A percentile compares a stretch with the other conserved stretches of the same genome.
Conservation (phyloP, 2,797 vertebrate species). For the Cynopterus sphinx region DNA sequence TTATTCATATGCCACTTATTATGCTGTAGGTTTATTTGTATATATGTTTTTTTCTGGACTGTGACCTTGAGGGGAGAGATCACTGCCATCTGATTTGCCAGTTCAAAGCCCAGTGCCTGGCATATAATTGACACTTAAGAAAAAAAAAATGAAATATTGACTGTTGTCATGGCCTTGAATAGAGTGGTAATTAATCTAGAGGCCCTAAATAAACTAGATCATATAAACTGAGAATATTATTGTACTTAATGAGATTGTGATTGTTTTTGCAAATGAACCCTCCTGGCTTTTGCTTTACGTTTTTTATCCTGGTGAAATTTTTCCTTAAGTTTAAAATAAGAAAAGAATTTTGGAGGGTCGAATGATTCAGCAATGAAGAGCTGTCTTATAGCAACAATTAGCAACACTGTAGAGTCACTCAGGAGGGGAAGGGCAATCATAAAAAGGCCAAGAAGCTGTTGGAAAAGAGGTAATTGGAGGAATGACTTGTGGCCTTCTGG, state of each 20-base stretch:
- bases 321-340: constrained; percentile 33
- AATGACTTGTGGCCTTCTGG: not conserved
- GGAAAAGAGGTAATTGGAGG: not conserved
- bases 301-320: constrained; percentile 1
- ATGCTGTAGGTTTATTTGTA: not conserved
- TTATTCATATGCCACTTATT: not conserved
- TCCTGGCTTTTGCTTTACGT: not conserved
- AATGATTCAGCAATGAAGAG: not conserved
- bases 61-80: not conserved
- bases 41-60: not conserved
- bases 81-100: not conserved
- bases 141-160: constrained; percentile 19
- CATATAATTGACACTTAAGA: not conserved
- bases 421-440: not conserved
- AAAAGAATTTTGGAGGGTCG: not conserved
- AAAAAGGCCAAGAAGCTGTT: not conserved
- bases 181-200: not conserved
- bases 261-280: constrained; percentile 30
- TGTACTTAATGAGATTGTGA: not conserved
- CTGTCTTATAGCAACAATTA: not conserved
- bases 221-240: not conserved
- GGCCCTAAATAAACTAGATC: not conserved
- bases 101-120: not conserved
- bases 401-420: not conserved
- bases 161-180: not conserved